These are phyloP conservation scores for Tetragonula clypearis DNA, from an alignment of 1,140 invertebrate genomes.

Conservation along the genomic window DNA sequence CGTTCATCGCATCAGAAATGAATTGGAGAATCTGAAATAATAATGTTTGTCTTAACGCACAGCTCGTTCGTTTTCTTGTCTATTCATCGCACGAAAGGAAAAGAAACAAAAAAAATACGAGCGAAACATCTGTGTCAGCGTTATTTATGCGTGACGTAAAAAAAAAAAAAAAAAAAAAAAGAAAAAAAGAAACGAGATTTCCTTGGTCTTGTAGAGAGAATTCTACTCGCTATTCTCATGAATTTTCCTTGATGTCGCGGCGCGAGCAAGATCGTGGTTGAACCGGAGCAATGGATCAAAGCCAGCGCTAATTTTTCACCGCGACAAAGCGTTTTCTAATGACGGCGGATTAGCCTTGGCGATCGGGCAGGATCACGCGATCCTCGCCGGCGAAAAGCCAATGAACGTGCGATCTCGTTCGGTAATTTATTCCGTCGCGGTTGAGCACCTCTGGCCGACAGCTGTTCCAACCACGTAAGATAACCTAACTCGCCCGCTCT, in stretches of 20 bases:
- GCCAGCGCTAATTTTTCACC: constrained; percentile 38
- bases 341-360: constrained; percentile 37
- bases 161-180: too few relatives aligned
- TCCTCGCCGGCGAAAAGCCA: constrained; percentile 35
- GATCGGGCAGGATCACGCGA: constrained; percentile 47
- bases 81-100: too few relatives aligned
- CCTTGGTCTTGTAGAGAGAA: background rate
- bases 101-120: too few relatives aligned
- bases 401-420: constrained; percentile 26
- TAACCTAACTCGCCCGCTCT: constrained; percentile 67
- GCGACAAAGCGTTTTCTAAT: constrained; percentile 48
- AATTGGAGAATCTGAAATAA: too few relatives aligned
- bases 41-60: too few relatives aligned
- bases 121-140: too few relatives aligned
- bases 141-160: too few relatives aligned
- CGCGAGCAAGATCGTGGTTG: background rate
- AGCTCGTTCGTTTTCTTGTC: too few relatives aligned
- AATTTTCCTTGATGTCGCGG: background rate
- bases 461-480: constrained; percentile 74
- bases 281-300: constrained; percentile 21
- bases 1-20: too few relatives aligned
- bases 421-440: constrained; percentile 44
- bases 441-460: constrained; percentile 77
- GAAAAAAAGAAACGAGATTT: background rate
- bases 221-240: background rate